phyloP scores from a whole-genome alignment of 2,888 invertebrate genomes.

The Lepidochrysops patricia region DNA sequence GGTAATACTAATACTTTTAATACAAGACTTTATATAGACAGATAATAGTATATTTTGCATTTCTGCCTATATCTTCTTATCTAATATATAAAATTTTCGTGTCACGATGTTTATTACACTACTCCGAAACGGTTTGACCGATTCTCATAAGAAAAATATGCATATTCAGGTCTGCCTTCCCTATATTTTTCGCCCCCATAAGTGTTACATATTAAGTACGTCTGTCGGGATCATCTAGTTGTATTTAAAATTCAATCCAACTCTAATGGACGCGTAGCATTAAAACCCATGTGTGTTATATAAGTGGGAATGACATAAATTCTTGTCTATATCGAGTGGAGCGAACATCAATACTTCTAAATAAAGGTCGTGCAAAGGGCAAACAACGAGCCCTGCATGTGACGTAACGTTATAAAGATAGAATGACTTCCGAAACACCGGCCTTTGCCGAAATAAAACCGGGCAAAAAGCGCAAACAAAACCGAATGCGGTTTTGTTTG shows the following conservation, averaged over 20 bases:
- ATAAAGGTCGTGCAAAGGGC: constrained; percentile 12
- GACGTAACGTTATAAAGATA: constrained; percentile 4
- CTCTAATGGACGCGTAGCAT: too few relatives aligned
- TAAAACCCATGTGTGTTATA: neutral
- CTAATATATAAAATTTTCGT: too few relatives aligned
- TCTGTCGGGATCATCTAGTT: too few relatives aligned
- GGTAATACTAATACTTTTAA: neutral
- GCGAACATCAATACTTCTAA: constrained; percentile 9
- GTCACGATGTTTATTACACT: too few relatives aligned
- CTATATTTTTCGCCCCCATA: too few relatives aligned
- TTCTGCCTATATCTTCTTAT: too few relatives aligned
- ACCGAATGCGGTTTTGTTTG: neutral
- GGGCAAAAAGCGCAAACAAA: neutral
- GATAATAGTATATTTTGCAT: too few relatives aligned
- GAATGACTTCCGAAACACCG: neutral
- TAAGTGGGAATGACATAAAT: neutral
- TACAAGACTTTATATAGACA: neutral
- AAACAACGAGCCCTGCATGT: constrained; percentile 1
- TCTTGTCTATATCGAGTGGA: neutral
- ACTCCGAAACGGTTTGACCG: too few relatives aligned
- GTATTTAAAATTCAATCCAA: too few relatives aligned
- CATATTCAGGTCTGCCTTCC: too few relatives aligned
- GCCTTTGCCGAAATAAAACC: neutral
- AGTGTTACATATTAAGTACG: too few relatives aligned
- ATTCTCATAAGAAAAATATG: too few relatives aligned